Percentiles rank a stretch among this genome's conserved stretches.
These are phyloP conservation scores for Megalops cyprinoides DNA, from an alignment of 2,797 vertebrate species.

Conservation along the genomic window DNA sequence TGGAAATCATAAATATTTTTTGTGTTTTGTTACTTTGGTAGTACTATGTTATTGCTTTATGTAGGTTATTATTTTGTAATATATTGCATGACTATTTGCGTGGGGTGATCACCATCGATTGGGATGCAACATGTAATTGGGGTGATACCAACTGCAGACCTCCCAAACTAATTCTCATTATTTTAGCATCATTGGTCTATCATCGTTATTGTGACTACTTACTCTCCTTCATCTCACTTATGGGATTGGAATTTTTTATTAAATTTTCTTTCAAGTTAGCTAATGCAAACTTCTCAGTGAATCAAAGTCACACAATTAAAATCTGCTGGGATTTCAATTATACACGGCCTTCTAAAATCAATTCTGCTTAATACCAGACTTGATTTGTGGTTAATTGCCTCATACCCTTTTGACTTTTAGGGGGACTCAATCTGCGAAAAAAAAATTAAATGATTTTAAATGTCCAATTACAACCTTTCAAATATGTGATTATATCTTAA, in stretches of 20 bases:
- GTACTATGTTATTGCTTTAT: background rate
- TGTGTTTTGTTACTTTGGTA: background rate
- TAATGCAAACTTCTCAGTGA: background rate
- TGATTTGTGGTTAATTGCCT: slow-evolving; percentile 3
- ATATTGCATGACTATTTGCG: background rate
- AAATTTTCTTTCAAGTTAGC: slow-evolving; percentile 6
- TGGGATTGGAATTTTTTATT: background rate
- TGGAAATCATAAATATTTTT: too few species aligned
- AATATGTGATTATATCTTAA: background rate
- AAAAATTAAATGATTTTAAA: slow-evolving; percentile 7
- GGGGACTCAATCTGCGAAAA: background rate
- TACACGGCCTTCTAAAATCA: slow-evolving; percentile 11
- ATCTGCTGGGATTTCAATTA: slow-evolving; percentile 19
- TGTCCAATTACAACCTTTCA: slow-evolving; percentile 12
- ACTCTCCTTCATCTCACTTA: background rate
- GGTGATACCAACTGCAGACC: background rate
- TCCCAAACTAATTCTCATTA: background rate
- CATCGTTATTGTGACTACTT: background rate
- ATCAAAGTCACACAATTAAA: background rate
- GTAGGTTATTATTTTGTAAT: background rate
- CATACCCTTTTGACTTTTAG: slow-evolving; percentile 10
- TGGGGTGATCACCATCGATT: background rate
- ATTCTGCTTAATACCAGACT: slow-evolving; percentile 8
- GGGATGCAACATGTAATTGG: background rate
- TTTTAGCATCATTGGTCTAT: background rate